A percentile compares a stretch with the other conserved stretches of the same genome.
Evolutionary conservation across 2,888 invertebrate species (phyloP).

Genomic region (Brachylomia viminalis): DNA sequence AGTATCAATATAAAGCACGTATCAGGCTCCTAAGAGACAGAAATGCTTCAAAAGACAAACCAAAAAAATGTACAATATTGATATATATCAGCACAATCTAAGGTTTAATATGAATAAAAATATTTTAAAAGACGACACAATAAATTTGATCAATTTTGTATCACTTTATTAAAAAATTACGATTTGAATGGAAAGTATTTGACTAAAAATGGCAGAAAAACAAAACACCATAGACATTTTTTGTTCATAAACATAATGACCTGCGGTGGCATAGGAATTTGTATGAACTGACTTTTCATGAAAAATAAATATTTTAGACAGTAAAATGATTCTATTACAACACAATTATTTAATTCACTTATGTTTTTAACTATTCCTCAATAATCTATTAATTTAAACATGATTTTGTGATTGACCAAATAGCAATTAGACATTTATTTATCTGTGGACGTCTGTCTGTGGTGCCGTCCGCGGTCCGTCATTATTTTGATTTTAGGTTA

Average conservation of each 20-base stretch:
- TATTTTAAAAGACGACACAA: constrained; percentile 83
- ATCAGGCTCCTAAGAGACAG: constrained; percentile 59
- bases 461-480: neutral
- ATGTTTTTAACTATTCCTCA: neutral
- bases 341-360: neutral
- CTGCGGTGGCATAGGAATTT: constrained; percentile 46
- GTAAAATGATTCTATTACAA: neutral
- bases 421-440: no score
- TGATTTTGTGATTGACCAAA: no score
- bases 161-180: constrained; percentile 80
- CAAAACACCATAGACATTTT: constrained; percentile 84
- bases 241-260: constrained; percentile 64
- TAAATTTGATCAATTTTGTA: constrained; percentile 84
- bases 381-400: accelerated
- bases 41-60: constrained; percentile 59
- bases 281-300: constrained; percentile 8
- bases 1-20: constrained; percentile 60
- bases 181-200: constrained; percentile 87
- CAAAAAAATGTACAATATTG: constrained; percentile 59
- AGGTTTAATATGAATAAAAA: constrained; percentile 74
- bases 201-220: constrained; percentile 88
- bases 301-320: neutral
- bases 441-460: neutral
- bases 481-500: constrained; percentile 43
- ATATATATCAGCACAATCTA: constrained; percentile 65